Evolutionary conservation across 1,140 invertebrate genomes (phyloP).

Genomic region (Pollicipes pollicipes): DNA sequence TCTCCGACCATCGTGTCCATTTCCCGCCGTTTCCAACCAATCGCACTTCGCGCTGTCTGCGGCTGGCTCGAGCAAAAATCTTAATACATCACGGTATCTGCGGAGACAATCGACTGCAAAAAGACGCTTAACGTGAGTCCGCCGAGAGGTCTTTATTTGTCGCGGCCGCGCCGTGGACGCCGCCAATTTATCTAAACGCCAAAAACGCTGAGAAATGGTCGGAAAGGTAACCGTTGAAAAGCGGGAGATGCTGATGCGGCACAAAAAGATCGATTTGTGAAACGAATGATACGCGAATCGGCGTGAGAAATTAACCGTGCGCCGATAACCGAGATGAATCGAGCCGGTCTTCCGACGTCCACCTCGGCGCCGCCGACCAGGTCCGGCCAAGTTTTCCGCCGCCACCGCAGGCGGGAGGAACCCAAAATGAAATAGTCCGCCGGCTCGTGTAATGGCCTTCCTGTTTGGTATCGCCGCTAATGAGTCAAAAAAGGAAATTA

Average conservation of each 20-base stretch:
- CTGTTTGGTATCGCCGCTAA: not conserved
- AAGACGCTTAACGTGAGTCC: not conserved
- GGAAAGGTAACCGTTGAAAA: not conserved
- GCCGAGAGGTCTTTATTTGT: not conserved
- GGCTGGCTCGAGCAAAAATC: not conserved
- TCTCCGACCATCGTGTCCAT: too few species aligned
- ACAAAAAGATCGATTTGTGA: not conserved
- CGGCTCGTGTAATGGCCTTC: not conserved
- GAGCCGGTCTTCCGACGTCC: too few species aligned
- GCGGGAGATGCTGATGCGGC: not conserved
- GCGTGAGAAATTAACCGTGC: not conserved
- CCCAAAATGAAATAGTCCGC: too few species aligned
- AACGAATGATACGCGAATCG: constrained; percentile 1
- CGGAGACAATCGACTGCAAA: not conserved
- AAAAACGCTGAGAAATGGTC: not conserved
- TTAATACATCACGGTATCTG: not conserved
- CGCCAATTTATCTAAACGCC: not conserved
- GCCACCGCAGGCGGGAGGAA: too few species aligned
- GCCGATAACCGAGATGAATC: not conserved
- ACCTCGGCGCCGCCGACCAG: too few species aligned
- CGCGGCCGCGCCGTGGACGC: not conserved
- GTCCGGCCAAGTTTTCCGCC: too few species aligned
- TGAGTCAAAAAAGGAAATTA: constrained; percentile 2
- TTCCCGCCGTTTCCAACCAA: not conserved
- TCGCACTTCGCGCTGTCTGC: not conserved